phyloP scores from a whole-genome alignment of 2,888 invertebrate species.

The Morinoia aosen region DNA sequence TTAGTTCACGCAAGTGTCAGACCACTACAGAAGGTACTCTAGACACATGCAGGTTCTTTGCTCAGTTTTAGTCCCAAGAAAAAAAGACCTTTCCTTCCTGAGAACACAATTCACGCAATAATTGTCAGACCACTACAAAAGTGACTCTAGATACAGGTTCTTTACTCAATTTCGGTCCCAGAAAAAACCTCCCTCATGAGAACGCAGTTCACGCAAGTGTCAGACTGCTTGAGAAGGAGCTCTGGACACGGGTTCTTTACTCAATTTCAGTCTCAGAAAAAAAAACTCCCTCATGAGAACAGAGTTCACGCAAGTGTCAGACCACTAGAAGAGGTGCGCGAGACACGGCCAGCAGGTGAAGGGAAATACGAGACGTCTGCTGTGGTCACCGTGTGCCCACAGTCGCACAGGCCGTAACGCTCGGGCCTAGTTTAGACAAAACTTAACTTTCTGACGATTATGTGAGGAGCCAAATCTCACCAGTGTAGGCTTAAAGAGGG shows the following conservation, averaged over 20 bases:
- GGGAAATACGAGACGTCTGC: background rate
- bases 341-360: background rate
- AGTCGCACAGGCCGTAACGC: background rate
- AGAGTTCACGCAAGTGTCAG: slow-evolving; percentile 14
- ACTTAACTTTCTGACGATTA: background rate
- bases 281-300: background rate
- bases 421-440: background rate
- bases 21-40: no score
- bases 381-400: background rate
- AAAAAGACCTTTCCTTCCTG: no score
- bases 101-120: no score
- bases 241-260: no score
- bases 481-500: background rate
- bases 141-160: no score
- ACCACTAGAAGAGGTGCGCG: background rate
- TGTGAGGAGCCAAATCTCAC: background rate
- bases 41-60: no score
- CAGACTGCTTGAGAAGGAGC: no score
- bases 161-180: no score
- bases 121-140: no score
- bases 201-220: no score
- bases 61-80: no score
- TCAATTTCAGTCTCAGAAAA: background rate
- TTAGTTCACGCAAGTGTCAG: no score
- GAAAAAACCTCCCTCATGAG: background rate